Percentiles rank a stretch among this genome's conserved stretches.
Conservation (phyloP, 2,113 vertebrate species). For the Archocentrus centrarchus region DNA sequence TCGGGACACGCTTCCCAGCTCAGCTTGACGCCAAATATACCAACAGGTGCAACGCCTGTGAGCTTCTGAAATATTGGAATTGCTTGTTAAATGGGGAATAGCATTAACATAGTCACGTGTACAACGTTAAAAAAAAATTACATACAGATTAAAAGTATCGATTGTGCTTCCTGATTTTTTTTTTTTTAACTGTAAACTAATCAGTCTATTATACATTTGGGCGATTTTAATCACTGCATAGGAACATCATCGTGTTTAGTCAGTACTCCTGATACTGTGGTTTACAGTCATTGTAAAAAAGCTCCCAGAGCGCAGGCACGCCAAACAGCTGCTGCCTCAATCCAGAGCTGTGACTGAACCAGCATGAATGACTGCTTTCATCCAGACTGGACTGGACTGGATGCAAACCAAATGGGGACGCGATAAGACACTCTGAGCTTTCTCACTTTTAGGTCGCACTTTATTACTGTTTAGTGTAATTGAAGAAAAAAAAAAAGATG, state of each 20-base stretch:
- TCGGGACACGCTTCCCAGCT: slow-evolving; percentile 16
- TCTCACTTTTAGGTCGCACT: neutral
- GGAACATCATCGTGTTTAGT: neutral
- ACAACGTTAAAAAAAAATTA: neutral
- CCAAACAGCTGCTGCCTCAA: neutral
- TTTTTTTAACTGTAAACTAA: neutral
- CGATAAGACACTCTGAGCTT: slow-evolving; percentile 13
- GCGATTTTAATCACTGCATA: neutral
- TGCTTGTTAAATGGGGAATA: neutral
- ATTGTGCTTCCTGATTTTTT: too few species aligned
- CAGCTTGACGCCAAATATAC: slow-evolving; percentile 11
- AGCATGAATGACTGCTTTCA: slow-evolving; percentile 45
- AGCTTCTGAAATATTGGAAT: neutral
- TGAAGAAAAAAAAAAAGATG: neutral
- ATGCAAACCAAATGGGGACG: slow-evolving; percentile 58
- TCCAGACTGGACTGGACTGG: slow-evolving; percentile 34
- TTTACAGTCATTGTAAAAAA: slow-evolving; percentile 1
- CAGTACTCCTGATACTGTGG: neutral
- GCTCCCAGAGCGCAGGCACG: neutral
- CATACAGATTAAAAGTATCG: neutral
- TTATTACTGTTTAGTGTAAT: neutral
- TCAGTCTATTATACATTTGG: neutral
- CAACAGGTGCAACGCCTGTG: neutral
- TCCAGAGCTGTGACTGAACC: neutral
- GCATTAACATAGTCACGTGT: neutral